These are phyloP conservation scores for Nibea albiflora DNA, from an alignment of 2,113 vertebrate species.

Conservation along the genomic window DNA sequence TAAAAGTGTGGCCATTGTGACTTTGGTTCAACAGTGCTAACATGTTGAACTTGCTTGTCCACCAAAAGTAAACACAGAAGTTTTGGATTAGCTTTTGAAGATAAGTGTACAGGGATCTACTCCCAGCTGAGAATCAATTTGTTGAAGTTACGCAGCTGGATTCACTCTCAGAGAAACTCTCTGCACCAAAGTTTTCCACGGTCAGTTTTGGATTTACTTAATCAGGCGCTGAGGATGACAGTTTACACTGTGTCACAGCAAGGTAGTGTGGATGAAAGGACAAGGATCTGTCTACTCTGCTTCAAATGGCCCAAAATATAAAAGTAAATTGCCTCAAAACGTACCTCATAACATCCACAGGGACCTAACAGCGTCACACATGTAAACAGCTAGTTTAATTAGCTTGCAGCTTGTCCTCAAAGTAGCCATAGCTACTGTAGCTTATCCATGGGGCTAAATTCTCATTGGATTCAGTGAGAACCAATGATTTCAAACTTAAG, in stretches of 20 bases:
- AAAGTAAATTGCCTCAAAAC: too few relatives aligned
- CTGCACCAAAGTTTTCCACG: background rate
- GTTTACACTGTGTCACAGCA: too few relatives aligned
- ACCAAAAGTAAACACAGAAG: background rate
- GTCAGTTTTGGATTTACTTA: background rate
- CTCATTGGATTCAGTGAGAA: too few relatives aligned
- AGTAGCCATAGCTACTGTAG: background rate
- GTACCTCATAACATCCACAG: too few relatives aligned
- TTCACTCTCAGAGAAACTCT: background rate
- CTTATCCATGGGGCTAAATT: background rate
- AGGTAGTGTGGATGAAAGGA: too few relatives aligned
- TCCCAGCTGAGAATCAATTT: background rate
- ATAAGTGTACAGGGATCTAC: background rate
- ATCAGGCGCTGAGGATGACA: too few relatives aligned
- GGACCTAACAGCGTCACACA: background rate
- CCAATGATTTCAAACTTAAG: background rate
- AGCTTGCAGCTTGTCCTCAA: background rate
- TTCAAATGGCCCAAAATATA: too few relatives aligned
- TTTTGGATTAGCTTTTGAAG: background rate
- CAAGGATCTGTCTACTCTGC: too few relatives aligned
- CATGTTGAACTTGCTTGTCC: too few relatives aligned
- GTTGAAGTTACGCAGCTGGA: background rate
- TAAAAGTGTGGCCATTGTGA: too few relatives aligned
- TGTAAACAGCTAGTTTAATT: background rate
- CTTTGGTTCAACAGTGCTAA: too few relatives aligned